Conservation (phyloP, 2,888 invertebrate species). For the Polyommatus iphigenia region DNA sequence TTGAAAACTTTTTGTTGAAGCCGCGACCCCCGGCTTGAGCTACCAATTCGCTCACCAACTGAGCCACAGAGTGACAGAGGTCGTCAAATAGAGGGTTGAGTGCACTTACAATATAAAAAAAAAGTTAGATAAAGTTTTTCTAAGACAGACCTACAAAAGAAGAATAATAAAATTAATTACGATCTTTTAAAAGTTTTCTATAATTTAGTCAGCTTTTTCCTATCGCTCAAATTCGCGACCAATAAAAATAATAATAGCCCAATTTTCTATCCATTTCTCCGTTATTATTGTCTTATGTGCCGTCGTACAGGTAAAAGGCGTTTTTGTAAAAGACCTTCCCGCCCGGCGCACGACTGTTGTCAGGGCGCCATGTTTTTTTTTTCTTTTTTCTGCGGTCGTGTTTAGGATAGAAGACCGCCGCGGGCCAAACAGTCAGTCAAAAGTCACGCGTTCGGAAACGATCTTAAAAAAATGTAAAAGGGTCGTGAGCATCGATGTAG, state of each 20-base stretch:
- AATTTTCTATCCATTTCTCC: slow-evolving; percentile 46
- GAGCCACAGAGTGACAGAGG: too few relatives aligned
- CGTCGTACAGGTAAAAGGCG: slow-evolving; percentile 64
- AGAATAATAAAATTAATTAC: neutral
- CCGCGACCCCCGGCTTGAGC: too few relatives aligned
- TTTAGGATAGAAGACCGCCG: slow-evolving; percentile 65
- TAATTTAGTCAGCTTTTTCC: neutral
- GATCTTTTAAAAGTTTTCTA: neutral
- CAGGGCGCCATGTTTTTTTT: slow-evolving; percentile 65
- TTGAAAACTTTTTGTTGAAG: too few relatives aligned
- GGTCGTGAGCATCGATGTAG: slow-evolving; percentile 43
- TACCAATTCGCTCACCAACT: too few relatives aligned
- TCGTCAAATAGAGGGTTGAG: too few relatives aligned
- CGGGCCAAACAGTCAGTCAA: slow-evolving; percentile 76
- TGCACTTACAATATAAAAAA: too few relatives aligned
- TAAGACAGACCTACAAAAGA: neutral
- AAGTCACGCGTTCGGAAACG: slow-evolving; percentile 70
- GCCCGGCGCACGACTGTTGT: slow-evolving; percentile 54
- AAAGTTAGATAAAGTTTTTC: too few relatives aligned
- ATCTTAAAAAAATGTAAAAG: slow-evolving; percentile 61
- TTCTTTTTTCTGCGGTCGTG: slow-evolving; percentile 63
- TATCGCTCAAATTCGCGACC: slow-evolving; percentile 38
- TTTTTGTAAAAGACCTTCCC: slow-evolving; percentile 65
- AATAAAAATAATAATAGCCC: slow-evolving; percentile 44
- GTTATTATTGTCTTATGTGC: slow-evolving; percentile 56